Conservation (phyloP, 2,113 vertebrate species). For the Amazona guildingii region DNA sequence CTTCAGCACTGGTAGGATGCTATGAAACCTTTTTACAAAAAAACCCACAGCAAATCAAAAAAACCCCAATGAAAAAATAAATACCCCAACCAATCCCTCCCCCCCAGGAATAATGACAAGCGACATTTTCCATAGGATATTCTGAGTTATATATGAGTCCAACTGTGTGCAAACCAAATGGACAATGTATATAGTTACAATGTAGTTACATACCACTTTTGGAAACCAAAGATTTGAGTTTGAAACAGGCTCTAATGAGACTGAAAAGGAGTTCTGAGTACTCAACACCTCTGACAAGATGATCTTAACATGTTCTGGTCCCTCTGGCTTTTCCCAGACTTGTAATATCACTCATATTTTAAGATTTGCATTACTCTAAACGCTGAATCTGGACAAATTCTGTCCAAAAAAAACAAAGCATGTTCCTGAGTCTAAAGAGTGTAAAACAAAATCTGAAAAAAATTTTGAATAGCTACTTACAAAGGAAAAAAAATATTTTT, state of each 20-base stretch:
- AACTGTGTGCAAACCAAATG: neutral
- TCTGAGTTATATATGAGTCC: neutral
- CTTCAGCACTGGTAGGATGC: neutral
- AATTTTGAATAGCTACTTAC: neutral
- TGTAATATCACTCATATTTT: neutral
- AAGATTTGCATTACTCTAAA: neutral
- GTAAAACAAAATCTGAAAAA: slow-evolving; percentile 18
- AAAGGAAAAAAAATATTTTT: neutral
- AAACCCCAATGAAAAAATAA: neutral
- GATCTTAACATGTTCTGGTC: neutral
- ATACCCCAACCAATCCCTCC: neutral
- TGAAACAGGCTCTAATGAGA: neutral
- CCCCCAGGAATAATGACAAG: neutral
- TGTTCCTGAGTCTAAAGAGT: neutral
- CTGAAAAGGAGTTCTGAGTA: neutral
- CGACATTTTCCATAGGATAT: neutral
- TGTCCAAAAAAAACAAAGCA: slow-evolving; percentile 38
- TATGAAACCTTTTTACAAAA: neutral
- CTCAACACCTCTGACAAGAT: neutral
- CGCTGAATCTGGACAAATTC: slow-evolving; percentile 1
- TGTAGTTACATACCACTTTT: neutral
- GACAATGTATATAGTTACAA: neutral
- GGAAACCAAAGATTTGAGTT: neutral
- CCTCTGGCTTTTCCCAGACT: neutral
- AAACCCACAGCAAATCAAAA: neutral